Conservation (phyloP, 1,140 invertebrate species). For the Bombus soroeensis region DNA sequence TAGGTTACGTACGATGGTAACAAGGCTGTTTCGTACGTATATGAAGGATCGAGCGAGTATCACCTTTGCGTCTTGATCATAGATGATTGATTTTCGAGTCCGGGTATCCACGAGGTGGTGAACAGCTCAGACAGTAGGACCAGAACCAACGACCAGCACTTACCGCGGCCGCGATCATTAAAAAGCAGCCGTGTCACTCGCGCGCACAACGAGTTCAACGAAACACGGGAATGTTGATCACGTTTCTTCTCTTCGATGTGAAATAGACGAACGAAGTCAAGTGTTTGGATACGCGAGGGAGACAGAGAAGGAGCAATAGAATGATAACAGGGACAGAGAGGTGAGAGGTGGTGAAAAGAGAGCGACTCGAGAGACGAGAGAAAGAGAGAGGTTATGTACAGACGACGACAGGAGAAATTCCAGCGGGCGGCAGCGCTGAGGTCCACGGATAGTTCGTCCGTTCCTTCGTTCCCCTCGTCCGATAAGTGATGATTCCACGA, state of each 20-base stretch:
- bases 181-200: slow-evolving; percentile 45
- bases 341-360: slow-evolving; percentile 22
- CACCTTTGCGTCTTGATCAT: slow-evolving; percentile 1
- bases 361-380: slow-evolving; percentile 23
- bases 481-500: slow-evolving; percentile 44
- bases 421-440: slow-evolving; percentile 52
- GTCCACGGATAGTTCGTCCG: slow-evolving; percentile 45
- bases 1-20: neutral
- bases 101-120: slow-evolving; percentile 8
- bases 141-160: slow-evolving; percentile 21
- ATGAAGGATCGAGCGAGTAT: neutral
- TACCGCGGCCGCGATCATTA: slow-evolving; percentile 27
- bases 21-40: neutral
- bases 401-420: slow-evolving; percentile 56
- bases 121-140: neutral
- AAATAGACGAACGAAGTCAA: slow-evolving; percentile 39
- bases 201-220: slow-evolving; percentile 47
- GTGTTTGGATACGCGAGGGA: neutral
- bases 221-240: slow-evolving; percentile 52
- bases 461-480: slow-evolving; percentile 50
- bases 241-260: slow-evolving; percentile 50
- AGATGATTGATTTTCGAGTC: neutral
- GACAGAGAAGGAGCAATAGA: slow-evolving; percentile 28
- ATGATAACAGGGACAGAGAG: slow-evolving; percentile 28
- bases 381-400: slow-evolving; percentile 46